Evolutionary conservation across 2,113 vertebrate species (phyloP), one percentile per base, ranked within the genome.

Genomic region (Tychaedon coryphoeus): DNA sequence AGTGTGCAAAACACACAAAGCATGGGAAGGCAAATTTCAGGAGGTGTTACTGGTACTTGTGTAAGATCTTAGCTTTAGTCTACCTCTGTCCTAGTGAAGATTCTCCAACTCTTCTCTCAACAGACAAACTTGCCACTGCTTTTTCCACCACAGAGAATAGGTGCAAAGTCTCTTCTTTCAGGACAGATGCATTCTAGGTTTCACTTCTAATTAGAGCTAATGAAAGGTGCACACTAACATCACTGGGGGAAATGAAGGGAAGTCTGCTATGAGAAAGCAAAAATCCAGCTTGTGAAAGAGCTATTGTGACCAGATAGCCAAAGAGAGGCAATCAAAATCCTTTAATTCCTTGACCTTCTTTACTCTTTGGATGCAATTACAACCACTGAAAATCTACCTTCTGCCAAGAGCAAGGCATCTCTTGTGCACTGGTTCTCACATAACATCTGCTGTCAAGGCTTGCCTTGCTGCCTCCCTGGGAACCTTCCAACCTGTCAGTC

Each of bases 361-460:
- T 69, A 74, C 72, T 82, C 77, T 90, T 70, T 47, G 70, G 74
- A 66, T 92, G 67, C 92, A 97, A 51, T 94, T 82, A 95, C 14
- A 4, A 90, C 60, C 83, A 51, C 85, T 78, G 79, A 96, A 95
- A 95, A 89, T 36, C 64, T 45, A 88, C 40, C 65, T 92, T 71
- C 87, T 95, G 96, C 92, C 77, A 95, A 78, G 71, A 94, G 93
- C 86, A 89, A 88, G 88, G 70, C 69, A 67, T 66, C 70, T 88
- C 94, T 54, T 34, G 67, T 6, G 5, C 26, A 0, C 60, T 56
- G 64, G 79, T 76, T 96, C 93, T 92, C 93, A 96, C 76, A 56
- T 80, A 95, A 88, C 96, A 97, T 96, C 96, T 97, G 96, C 96
- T 93, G 91, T 93, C 93, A 91, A 75, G 94, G 36, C 81, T 81